phyloP scores from a whole-genome alignment of 2,888 invertebrate species.

The Drosophila multiciliata region DNA sequence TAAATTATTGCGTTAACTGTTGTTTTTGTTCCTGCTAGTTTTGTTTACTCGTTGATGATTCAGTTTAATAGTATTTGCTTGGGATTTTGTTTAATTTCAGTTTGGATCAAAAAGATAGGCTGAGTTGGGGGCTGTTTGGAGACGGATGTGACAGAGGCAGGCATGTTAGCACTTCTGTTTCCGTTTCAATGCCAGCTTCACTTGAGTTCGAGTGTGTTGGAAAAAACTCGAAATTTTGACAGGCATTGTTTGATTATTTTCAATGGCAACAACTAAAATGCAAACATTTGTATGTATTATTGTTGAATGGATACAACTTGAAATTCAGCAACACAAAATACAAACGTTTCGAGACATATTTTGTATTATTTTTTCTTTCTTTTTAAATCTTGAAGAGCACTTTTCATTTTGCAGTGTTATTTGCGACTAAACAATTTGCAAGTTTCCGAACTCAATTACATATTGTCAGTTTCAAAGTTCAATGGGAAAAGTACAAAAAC shows the following conservation, averaged over 20 bases:
- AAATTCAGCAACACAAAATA: constrained; percentile 5
- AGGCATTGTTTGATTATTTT: neutral
- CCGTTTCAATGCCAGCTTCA: constrained; percentile 26
- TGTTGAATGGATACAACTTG: constrained; percentile 12
- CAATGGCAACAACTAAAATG: neutral
- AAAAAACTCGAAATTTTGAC: constrained; percentile 30
- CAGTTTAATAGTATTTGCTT: neutral
- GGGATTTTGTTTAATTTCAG: neutral
- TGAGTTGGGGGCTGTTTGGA: constrained; percentile 3
- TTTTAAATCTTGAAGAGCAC: neutral
- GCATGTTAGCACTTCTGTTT: constrained; percentile 34
- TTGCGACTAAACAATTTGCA: constrained; percentile 57
- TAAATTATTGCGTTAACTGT: constrained; percentile 25
- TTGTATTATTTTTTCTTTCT: neutral
- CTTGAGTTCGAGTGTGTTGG: constrained; percentile 59
- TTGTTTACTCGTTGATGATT: constrained; percentile 8
- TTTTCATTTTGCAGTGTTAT: constrained; percentile 38
- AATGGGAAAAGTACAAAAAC: constrained; percentile 42
- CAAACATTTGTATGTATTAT: neutral
- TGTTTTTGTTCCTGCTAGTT: neutral
- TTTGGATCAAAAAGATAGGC: neutral
- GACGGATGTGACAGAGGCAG: constrained; percentile 41
- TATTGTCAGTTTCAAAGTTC: constrained; percentile 67
- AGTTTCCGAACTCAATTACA: constrained; percentile 72
- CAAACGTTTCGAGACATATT: neutral